A percentile compares a stretch with the other conserved stretches of the same genome.
Conservation (phyloP, 2,888 invertebrate species). For the Folsomia candida region DNA sequence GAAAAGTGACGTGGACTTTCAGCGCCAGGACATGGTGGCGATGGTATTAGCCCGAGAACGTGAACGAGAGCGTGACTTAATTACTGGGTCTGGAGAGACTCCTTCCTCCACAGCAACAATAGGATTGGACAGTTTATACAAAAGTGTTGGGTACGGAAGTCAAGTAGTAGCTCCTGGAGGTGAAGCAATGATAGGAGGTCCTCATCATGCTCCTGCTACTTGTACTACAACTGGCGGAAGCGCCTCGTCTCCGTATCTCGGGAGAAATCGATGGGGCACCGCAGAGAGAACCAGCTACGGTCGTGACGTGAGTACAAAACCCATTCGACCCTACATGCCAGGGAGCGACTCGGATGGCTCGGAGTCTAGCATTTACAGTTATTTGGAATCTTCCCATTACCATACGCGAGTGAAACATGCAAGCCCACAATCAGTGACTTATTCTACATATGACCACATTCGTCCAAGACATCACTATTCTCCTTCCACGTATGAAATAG, state of each 20-base stretch:
- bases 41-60: constrained; percentile 40
- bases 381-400: constrained; percentile 15
- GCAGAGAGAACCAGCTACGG: constrained; percentile 25
- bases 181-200: constrained; percentile 5
- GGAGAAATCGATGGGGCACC: constrained; percentile 35
- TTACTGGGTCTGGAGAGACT: constrained; percentile 34
- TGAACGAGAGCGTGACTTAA: constrained; percentile 45
- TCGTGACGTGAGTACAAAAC: constrained; percentile 13
- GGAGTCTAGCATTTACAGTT: constrained; percentile 31
- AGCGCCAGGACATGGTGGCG: constrained; percentile 37
- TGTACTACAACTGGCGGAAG: constrained; percentile 21
- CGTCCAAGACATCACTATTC: constrained; percentile 6
- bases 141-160: constrained; percentile 27
- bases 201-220: neutral
- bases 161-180: constrained; percentile 9
- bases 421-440: constrained; percentile 14
- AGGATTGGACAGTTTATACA: constrained; percentile 41
- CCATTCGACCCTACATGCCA: constrained; percentile 18
- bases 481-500: constrained; percentile 27
- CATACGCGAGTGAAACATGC: constrained; percentile 20
- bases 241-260: constrained; percentile 32
- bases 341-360: constrained; percentile 50
- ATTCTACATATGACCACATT: constrained; percentile 14
- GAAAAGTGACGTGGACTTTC: constrained; percentile 28
- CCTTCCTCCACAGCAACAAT: constrained; percentile 35